Conservation (phyloP, 2,113 vertebrate genomes). For the Mobula hypostoma region DNA sequence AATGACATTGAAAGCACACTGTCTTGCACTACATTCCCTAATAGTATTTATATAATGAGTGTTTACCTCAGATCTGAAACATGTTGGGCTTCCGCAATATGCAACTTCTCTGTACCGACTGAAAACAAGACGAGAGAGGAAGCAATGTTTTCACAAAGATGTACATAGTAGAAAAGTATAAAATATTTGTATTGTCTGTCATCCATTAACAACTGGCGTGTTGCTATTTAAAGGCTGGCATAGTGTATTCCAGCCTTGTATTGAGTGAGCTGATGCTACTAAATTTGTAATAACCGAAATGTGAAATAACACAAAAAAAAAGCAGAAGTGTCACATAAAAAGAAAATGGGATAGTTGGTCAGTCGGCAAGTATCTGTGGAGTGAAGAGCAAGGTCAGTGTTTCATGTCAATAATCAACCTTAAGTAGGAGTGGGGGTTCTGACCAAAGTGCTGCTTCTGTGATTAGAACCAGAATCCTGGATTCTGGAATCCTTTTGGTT, state of each 20-base stretch:
- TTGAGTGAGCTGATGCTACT: background rate
- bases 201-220: background rate
- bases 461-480: background rate
- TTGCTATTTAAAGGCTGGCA: too few relatives aligned
- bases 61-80: conserved; percentile 19
- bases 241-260: background rate
- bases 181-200: background rate
- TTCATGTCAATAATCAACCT: too few relatives aligned
- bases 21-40: background rate
- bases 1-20: background rate
- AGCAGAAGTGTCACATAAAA: too few relatives aligned
- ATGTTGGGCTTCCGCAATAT: background rate
- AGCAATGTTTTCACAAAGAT: background rate
- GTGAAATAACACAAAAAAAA: too few relatives aligned
- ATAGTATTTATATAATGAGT: background rate
- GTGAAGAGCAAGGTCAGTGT: too few relatives aligned
- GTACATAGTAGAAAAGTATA: background rate
- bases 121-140: background rate
- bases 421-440: background rate
- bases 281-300: background rate
- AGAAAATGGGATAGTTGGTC: too few relatives aligned
- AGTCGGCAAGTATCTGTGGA: too few relatives aligned
- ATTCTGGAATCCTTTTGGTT: background rate
- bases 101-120: background rate
- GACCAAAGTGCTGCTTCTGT: too few relatives aligned